Base-by-base conservation (phyloP, 2,797 vertebrate genomes). In the Oryzias dopingdopingensis region DNA sequence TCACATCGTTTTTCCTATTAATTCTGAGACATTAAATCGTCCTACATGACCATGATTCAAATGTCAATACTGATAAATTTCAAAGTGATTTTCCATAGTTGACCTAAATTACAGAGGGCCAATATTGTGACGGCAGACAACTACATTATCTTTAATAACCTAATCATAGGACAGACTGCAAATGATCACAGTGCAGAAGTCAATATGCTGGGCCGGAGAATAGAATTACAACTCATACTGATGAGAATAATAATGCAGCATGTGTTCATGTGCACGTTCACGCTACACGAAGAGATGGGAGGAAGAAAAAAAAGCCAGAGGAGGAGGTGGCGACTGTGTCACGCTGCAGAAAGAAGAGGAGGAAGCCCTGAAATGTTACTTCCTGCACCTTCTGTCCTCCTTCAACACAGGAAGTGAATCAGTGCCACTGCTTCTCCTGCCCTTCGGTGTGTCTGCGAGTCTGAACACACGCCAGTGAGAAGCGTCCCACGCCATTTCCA, bases 61-160 rank as follows among this genome's bases (percentile, higher is more conserved):
- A 87, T 90, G 91, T 88, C 92, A 90, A 93, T 92, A 90, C 83
- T 84, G 84, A 87, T 90, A 87, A 72, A 86, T 86, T 88, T 86
- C 89, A 88, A 82, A 90, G 85, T 86, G 88, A 91, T 89, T 91
- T 89, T 82, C 90, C 88, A 87, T 92, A 86, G 87, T 91, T 92
- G 92, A 90, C 91, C 91, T 88, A 80, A 83, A 89, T 88, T 80
- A 72, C 72, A 58, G n/a, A 72, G 87, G 82, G 76, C 89, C 86
- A 79, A 92, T 91, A 90, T 80, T 87, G 84, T 92, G 90, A 90
- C 89, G 89, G 86, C 82, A 84, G 88, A 89, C 86, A 91, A 92
- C 91, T 90, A 74, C 86, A 89, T 92, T 90, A 91, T 91, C 89
- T 90, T 88, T 91, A 91, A 90, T 91, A 92, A 92, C 83, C 89